These are phyloP conservation scores for Halisarca cf. caerulea DNA, from an alignment of 37 sponge, comb jelly and placozoan species.

Conservation along the genomic window DNA sequence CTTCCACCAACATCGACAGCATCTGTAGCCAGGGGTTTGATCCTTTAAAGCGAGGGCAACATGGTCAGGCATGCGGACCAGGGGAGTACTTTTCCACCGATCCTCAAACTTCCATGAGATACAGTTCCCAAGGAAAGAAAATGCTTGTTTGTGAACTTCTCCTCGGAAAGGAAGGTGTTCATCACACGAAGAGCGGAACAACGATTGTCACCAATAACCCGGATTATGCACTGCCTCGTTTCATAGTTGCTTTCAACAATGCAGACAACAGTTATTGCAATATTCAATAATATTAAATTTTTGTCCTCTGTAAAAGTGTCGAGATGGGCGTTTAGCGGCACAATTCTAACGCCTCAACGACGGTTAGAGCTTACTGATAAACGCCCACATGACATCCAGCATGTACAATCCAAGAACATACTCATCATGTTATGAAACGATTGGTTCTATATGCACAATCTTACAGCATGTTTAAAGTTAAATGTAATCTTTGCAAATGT, in stretches of 20 bases:
- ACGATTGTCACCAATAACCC: slow-evolving; percentile 84
- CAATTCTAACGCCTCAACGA: too few relatives aligned
- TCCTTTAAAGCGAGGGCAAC: slow-evolving; percentile 15
- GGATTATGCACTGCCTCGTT: slow-evolving; percentile 78
- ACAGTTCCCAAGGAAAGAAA: slow-evolving; percentile 75
- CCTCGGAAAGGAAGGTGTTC: slow-evolving; percentile 48
- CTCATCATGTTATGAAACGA: too few relatives aligned
- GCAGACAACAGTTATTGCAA: too few relatives aligned
- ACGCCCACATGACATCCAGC: too few relatives aligned
- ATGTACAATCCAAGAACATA: too few relatives aligned
- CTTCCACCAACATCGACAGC: slow-evolving; percentile 60
- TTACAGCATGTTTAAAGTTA: too few relatives aligned
- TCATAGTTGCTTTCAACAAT: slow-evolving; percentile 55
- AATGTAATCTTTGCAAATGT: too few relatives aligned
- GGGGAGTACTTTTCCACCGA: slow-evolving; percentile 83
- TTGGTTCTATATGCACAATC: too few relatives aligned
- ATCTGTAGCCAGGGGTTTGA: slow-evolving; percentile 82
- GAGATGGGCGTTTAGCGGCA: too few relatives aligned
- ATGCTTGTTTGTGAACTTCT: slow-evolving; percentile 79
- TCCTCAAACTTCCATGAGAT: slow-evolving; percentile 48
- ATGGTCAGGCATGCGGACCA: slow-evolving; percentile 72
- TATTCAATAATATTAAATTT: too few relatives aligned
- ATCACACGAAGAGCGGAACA: slow-evolving; percentile 72
- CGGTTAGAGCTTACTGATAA: too few relatives aligned
- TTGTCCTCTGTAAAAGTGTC: too few relatives aligned